Evolutionary conservation across 1,140 invertebrate genomes (phyloP).

Genomic region (Lordiphosa stackelbergi): DNA sequence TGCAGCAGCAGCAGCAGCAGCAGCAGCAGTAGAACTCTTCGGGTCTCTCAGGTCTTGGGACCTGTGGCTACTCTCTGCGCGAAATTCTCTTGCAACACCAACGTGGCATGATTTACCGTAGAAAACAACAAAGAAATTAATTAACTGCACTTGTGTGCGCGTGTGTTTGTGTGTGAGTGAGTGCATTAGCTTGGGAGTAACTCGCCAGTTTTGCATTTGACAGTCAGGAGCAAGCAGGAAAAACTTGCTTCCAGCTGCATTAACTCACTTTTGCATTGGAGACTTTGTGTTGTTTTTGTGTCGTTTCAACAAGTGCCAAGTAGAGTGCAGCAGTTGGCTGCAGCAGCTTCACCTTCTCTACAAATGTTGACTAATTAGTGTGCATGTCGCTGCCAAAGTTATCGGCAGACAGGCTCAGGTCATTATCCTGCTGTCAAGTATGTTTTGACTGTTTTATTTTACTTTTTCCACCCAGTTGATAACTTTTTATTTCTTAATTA

Average conservation of each 20-base stretch:
- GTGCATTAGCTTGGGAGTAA: slow-evolving; percentile 69
- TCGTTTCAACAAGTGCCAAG: slow-evolving; percentile 58
- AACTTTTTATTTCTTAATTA: slow-evolving; percentile 73
- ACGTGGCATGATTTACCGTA: slow-evolving; percentile 72
- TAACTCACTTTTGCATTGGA: slow-evolving; percentile 68
- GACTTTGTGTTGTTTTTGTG: slow-evolving; percentile 19
- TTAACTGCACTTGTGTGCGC: slow-evolving; percentile 64
- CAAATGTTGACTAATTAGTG: slow-evolving; percentile 67
- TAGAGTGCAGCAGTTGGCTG: slow-evolving; percentile 42
- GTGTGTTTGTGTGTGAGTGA: slow-evolving; percentile 37
- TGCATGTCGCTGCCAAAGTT: slow-evolving; percentile 67
- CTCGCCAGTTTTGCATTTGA: slow-evolving; percentile 60
- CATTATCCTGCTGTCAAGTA: slow-evolving; percentile 63
- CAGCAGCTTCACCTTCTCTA: slow-evolving; percentile 8
- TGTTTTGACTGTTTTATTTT: slow-evolving; percentile 12
- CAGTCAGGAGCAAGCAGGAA: slow-evolving; percentile 67
- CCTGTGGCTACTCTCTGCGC: slow-evolving; percentile 12
- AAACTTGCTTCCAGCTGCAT: slow-evolving; percentile 63
- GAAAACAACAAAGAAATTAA: slow-evolving; percentile 75
- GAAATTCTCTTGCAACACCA: slow-evolving; percentile 37
- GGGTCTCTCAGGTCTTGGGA: slow-evolving; percentile 1
- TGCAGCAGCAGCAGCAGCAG: slow-evolving; percentile 2
- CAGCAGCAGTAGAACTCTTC: slow-evolving; percentile 4
- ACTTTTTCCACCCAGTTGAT: slow-evolving; percentile 24
- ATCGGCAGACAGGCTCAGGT: slow-evolving; percentile 50